Evolutionary conservation across 2,888 invertebrate genomes (phyloP), one percentile per base, ranked within the genome.

Genomic region (Luffia ferchaultella): DNA sequence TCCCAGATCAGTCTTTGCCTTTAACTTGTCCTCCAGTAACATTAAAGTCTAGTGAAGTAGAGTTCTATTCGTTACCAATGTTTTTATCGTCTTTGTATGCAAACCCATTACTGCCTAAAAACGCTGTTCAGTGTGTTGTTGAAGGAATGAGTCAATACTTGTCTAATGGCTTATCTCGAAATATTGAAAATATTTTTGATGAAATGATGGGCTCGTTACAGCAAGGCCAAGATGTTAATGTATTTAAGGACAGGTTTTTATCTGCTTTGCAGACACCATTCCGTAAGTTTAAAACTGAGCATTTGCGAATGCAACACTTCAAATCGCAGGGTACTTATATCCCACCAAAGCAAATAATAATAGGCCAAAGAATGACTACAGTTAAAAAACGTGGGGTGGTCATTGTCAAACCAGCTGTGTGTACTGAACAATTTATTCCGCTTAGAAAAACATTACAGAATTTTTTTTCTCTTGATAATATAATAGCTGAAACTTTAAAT

Each of bases 391-490:
- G 17, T 18, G 19, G 16, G 12, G 49, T 30, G 9, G n/a, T 12
- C 40, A 9, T 18, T 9, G 16, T 50, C 20, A 19, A 43, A 16
- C 45, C 20, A 46, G 41, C 18, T 19, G 7, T 15, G 30, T 52
- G 52, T 30, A 53, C 53, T 7, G 42, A 43, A 40, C 53, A 53
- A 44, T 16, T 53, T 9, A 44, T 53, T 30, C 51, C 53, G 20
- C 20, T 53, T 16, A 51, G 51, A 47, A 9, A 48, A 9, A 51
- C 42, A 44, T 47, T 49, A 42, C 0, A 51, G 46, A 12, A 2
- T 19, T 45, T 49, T 53, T 53, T 53, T 53, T 51, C 51, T 30
- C 12, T 30, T 30, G 12, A 30, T 30, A 30, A 30, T 12, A 12
- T 30, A 30, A 30, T 30, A 12, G 30, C 30, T 30, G 30, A 30